Conservation (phyloP, 2,888 invertebrate species). For the Acleris emargana region DNA sequence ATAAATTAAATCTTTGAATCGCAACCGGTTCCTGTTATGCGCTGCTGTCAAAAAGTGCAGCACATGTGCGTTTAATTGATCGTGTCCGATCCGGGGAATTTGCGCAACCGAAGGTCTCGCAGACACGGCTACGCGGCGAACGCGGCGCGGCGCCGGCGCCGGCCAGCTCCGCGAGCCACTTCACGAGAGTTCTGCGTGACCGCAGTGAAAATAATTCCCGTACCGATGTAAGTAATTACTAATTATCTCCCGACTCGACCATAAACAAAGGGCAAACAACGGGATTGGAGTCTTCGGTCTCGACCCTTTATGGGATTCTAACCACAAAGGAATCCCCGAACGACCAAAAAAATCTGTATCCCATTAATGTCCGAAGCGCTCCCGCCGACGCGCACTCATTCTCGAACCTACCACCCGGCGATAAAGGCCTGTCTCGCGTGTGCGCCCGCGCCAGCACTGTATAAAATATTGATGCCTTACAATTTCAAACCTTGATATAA, state of each 20-base stretch:
- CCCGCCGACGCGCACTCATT: constrained; percentile 48
- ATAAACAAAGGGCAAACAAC: constrained; percentile 54
- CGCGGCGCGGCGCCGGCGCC: no score
- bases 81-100: background rate
- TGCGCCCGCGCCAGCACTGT: constrained; percentile 39
- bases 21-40: constrained; percentile 8
- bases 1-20: constrained; percentile 37
- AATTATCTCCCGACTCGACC: constrained; percentile 48
- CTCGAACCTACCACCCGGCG: constrained; percentile 55
- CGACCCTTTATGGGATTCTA: constrained; percentile 50
- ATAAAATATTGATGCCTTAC: constrained; percentile 55
- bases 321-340: constrained; percentile 71
- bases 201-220: constrained; percentile 38
- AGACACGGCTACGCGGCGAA: background rate
- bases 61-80: constrained; percentile 10
- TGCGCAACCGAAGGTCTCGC: background rate
- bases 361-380: constrained; percentile 65
- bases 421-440: constrained; percentile 57
- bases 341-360: constrained; percentile 63
- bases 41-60: constrained; percentile 13
- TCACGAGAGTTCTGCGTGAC: background rate
- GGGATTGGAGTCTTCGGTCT: constrained; percentile 46
- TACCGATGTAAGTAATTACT: constrained; percentile 38
- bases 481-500: constrained; percentile 71
- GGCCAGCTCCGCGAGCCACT: background rate